Evolutionary conservation across 1,140 invertebrate genomes (phyloP).

Genomic region (Nylanderia fulva): DNA sequence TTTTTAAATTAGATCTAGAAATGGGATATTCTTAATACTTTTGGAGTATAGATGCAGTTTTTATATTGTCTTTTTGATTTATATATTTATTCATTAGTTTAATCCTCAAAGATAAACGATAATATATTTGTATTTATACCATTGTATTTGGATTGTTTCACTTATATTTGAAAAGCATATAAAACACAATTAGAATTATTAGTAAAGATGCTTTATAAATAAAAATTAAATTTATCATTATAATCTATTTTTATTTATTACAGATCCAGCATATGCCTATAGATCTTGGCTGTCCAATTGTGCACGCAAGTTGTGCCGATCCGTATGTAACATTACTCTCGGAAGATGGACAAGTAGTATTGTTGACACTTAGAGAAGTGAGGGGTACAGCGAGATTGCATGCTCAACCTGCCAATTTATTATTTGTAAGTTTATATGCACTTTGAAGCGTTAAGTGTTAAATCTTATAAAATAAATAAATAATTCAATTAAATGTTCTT

Average conservation of each 20-base stretch:
- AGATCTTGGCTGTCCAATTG: conserved; percentile 94
- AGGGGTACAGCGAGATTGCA: conserved; percentile 85
- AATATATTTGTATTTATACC: not conserved
- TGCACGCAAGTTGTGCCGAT: conserved; percentile 95
- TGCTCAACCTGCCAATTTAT: conserved; percentile 86
- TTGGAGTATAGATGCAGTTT: not conserved
- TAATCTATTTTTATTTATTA: conserved; percentile 74
- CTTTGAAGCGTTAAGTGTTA: too few species aligned
- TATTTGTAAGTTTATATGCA: conserved; percentile 84
- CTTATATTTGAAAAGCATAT: too few species aligned
- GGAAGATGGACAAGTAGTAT: conserved; percentile 93
- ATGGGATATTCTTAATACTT: not conserved
- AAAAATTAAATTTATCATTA: not conserved
- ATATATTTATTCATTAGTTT: conserved; percentile 1
- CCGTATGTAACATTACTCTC: conserved; percentile 95
- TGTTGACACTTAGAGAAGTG: conserved; percentile 92
- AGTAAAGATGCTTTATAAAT: too few species aligned
- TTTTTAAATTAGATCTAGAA: too few species aligned
- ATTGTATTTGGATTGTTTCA: not conserved
- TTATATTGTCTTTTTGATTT: not conserved
- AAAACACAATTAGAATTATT: too few species aligned
- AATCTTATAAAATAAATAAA: conserved; percentile 34
- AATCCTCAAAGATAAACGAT: not conserved
- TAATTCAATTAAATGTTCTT: conserved; percentile 28
- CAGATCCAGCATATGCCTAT: conserved; percentile 95